Conservation (phyloP, 1,140 invertebrate genomes). For the Zaprionus camerounensis region DNA sequence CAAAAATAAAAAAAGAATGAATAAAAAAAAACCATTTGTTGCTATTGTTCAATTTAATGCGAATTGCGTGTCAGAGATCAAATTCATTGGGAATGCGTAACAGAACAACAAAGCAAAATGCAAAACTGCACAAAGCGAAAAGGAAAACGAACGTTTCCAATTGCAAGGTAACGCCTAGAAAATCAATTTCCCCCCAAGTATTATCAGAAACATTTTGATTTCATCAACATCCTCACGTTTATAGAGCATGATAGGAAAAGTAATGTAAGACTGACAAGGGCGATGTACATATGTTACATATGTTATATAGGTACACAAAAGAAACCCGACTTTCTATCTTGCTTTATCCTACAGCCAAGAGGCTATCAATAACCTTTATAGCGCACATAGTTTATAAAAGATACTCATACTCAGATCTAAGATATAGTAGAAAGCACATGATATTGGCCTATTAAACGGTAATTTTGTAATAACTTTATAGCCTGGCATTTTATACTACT, state of each 20-base stretch:
- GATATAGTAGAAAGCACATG: not conserved
- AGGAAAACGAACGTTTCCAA: conserved; percentile 29
- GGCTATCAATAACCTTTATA: not conserved
- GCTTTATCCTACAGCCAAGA: not conserved
- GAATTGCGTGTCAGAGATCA: conserved; percentile 68
- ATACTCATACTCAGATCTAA: not conserved
- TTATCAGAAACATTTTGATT: conserved; percentile 24
- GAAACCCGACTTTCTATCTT: not conserved
- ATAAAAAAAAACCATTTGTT: conserved; percentile 7
- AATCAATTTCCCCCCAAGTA: conserved; percentile 15
- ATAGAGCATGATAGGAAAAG: not conserved
- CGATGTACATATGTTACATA: not conserved
- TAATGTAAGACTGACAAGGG: not conserved
- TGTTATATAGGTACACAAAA: not conserved
- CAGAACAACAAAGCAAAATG: conserved; percentile 23
- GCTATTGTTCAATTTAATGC: conserved; percentile 49
- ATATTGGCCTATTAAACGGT: conserved; percentile 18
- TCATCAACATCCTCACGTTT: conserved; percentile 15
- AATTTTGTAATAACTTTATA: conserved; percentile 29
- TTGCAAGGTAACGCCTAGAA: conserved; percentile 41
- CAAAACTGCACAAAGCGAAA: conserved; percentile 10
- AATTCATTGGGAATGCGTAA: conserved; percentile 66
- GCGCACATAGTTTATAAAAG: not conserved
- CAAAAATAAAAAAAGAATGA: conserved; percentile 9
- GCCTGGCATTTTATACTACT: conserved; percentile 16